These are phyloP conservation scores for Lingula anatina DNA, from an alignment of 2,888 invertebrate genomes.

Conservation along the genomic window DNA sequence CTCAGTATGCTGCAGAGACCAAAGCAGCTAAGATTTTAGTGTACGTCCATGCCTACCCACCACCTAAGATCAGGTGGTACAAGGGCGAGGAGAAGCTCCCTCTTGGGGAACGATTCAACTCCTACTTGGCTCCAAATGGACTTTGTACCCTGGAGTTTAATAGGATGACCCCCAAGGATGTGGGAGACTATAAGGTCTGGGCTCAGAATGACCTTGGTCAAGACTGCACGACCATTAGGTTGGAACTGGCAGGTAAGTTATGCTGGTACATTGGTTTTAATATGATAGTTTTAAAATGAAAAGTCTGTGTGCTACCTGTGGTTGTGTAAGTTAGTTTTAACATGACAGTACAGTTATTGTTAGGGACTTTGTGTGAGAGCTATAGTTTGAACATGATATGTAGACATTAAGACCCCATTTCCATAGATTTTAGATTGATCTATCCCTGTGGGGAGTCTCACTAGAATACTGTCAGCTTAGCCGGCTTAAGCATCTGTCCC, in stretches of 20 bases:
- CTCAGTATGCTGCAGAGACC: slow-evolving; percentile 86
- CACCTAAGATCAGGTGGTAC: slow-evolving; percentile 85
- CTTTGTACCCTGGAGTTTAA: slow-evolving; percentile 47
- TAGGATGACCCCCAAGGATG: slow-evolving; percentile 65
- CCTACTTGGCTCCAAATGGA: slow-evolving; percentile 76
- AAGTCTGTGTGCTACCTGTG: neutral
- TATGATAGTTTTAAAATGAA: neutral
- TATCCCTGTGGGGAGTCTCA: too few species aligned
- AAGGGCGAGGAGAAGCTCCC: slow-evolving; percentile 67
- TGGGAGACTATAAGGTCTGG: slow-evolving; percentile 89
- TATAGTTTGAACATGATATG: neutral
- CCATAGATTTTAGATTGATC: too few species aligned
- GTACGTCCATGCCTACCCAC: slow-evolving; percentile 94
- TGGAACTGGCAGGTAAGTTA: slow-evolving; percentile 68
- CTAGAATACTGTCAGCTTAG: too few species aligned
- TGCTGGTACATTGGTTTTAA: neutral
- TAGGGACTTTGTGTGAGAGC: neutral
- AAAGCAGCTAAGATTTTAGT: slow-evolving; percentile 86
- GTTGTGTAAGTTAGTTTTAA: neutral
- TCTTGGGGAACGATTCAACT: slow-evolving; percentile 74
- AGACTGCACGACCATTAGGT: slow-evolving; percentile 77
- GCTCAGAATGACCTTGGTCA: slow-evolving; percentile 92
- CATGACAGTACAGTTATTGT: neutral
- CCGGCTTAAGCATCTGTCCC: too few species aligned
- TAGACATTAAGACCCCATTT: too few species aligned